phyloP scores from a whole-genome alignment of 2,797 vertebrate species.

The Tokudaia tokunoshimensis region DNA sequence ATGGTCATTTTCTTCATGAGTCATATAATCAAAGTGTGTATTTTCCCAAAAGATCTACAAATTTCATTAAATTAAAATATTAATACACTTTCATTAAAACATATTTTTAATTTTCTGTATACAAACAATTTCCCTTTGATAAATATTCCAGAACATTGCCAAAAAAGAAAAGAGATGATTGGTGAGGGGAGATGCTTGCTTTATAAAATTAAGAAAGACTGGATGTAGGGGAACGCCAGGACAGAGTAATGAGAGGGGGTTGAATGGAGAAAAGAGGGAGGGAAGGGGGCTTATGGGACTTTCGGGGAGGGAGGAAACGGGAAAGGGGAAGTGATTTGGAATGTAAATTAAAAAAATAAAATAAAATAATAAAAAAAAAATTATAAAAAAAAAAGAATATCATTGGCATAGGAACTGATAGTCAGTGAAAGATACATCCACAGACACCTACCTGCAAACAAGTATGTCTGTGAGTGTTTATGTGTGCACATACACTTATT shows the following conservation, averaged over 20 bases:
- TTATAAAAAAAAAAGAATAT: too few relatives aligned
- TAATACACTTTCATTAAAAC: not conserved
- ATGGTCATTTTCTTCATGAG: not conserved
- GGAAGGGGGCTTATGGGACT: too few relatives aligned
- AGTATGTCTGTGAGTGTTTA: not conserved
- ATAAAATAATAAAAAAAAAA: too few relatives aligned
- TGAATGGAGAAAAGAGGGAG: too few relatives aligned
- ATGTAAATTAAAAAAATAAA: too few relatives aligned
- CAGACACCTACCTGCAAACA: not conserved
- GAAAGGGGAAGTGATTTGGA: too few relatives aligned
- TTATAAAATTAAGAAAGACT: not conserved
- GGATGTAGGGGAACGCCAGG: too few relatives aligned
- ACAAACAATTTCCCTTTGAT: not conserved
- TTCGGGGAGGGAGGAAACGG: too few relatives aligned
- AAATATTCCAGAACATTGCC: not conserved
- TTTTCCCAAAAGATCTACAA: not conserved
- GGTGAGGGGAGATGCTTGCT: not conserved
- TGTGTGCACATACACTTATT: not conserved
- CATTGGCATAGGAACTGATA: not conserved
- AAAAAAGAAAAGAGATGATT: not conserved
- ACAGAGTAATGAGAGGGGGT: too few relatives aligned
- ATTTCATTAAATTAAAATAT: not conserved
- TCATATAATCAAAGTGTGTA: not conserved
- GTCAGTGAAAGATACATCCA: not conserved
- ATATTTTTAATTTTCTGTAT: not conserved